Percentiles rank a stretch among this genome's conserved stretches.
Evolutionary conservation across 2,888 invertebrate genomes (phyloP).

Genomic region (Sclerodermus sp.): DNA sequence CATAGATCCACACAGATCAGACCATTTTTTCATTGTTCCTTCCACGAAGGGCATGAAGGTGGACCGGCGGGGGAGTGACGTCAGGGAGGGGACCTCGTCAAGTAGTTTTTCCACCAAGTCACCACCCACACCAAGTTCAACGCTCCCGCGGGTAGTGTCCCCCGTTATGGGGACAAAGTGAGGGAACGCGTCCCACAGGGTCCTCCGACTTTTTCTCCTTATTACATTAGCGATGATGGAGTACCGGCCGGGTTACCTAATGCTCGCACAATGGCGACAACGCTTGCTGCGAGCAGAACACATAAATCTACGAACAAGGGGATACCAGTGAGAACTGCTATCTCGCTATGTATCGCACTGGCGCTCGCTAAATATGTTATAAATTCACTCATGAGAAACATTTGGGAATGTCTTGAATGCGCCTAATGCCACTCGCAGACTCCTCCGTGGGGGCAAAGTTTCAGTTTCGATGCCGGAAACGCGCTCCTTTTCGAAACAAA

Average conservation of each 20-base stretch:
- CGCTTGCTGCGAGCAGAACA: slow-evolving; percentile 28
- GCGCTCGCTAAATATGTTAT: slow-evolving; percentile 42
- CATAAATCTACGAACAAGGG: slow-evolving; percentile 45
- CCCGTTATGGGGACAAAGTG: neutral
- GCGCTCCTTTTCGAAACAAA: too few species aligned
- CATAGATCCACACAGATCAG: too few species aligned
- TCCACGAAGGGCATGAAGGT: too few species aligned
- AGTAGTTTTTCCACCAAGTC: too few species aligned
- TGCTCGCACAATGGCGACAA: slow-evolving; percentile 42
- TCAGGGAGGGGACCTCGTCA: too few species aligned
- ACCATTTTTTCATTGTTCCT: too few species aligned
- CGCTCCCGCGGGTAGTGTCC: slow-evolving; percentile 3
- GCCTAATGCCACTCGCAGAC: slow-evolving; percentile 23
- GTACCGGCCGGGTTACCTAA: slow-evolving; percentile 38
- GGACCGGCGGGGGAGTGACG: too few species aligned
- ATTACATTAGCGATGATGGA: slow-evolving; percentile 36
- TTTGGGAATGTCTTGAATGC: slow-evolving; percentile 39
- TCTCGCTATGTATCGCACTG: slow-evolving; percentile 34
- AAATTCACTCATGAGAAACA: slow-evolving; percentile 40
- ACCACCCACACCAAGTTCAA: slow-evolving; percentile 3
- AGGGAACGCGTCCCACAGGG: neutral
- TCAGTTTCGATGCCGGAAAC: too few species aligned
- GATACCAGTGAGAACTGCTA: slow-evolving; percentile 20
- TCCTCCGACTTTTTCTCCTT: slow-evolving; percentile 15
- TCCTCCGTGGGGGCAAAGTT: neutral